Percentiles rank a stretch among this genome's conserved stretches.
Conservation (phyloP, 2,113 vertebrate species). For the Phoenicopterus ruber region DNA sequence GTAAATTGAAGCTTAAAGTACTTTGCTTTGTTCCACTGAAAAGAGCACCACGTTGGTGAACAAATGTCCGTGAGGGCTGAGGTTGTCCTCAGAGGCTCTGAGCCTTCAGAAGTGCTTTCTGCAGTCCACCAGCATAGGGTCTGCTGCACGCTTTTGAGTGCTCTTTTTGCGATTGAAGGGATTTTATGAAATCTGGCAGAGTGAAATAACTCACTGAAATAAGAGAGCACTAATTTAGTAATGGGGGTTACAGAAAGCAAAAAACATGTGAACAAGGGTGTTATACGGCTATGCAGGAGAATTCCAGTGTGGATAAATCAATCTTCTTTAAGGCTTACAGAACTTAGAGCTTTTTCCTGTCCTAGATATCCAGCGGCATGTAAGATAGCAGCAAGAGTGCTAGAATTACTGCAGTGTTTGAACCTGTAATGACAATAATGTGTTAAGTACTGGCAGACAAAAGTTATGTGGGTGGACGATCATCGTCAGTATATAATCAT, state of each 20-base stretch:
- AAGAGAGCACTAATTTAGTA: not conserved
- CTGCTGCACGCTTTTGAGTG: not conserved
- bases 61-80: not conserved
- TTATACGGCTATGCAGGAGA: not conserved
- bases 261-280: not conserved
- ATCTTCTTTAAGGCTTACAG: not conserved
- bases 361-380: constrained; percentile 76
- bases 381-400: constrained; percentile 73
- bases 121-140: not conserved
- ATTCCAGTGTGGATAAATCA: not conserved
- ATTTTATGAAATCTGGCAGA: not conserved
- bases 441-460: not conserved
- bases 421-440: not conserved
- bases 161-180: not conserved
- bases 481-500: not conserved
- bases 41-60: not conserved
- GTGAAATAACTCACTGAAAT: not conserved
- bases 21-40: not conserved
- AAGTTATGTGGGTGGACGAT: not conserved
- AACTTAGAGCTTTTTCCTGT: constrained; percentile 71
- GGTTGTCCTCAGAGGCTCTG: not conserved
- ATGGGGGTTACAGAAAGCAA: not conserved
- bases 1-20: not conserved
- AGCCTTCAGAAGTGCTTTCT: not conserved
- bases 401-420: constrained; percentile 65